Conservation (phyloP, 2,113 vertebrate genomes). For the Petrocephalus zakoni region DNA sequence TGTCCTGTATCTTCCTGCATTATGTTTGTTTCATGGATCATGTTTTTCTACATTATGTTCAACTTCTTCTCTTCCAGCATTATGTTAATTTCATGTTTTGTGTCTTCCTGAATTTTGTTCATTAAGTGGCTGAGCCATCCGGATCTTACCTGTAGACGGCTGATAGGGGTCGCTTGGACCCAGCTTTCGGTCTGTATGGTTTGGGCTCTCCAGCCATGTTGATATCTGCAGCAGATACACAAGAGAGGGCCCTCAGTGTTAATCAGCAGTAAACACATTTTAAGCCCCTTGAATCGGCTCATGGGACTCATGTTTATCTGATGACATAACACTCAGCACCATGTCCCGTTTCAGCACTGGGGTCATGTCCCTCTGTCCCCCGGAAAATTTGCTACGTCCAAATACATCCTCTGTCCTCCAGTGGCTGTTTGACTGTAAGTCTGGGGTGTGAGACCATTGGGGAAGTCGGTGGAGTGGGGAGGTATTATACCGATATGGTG, state of each 20-base stretch:
- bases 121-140: background rate
- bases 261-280: background rate
- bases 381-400: background rate
- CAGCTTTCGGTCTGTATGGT: constrained; percentile 92
- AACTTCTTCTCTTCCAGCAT: background rate
- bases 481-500: background rate
- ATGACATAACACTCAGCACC: background rate
- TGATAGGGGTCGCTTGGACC: constrained; percentile 85
- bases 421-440: background rate
- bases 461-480: background rate
- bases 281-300: background rate
- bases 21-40: too few relatives aligned
- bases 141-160: constrained; percentile 78
- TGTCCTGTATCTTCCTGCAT: too few relatives aligned
- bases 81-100: too few relatives aligned
- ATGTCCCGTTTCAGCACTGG: background rate
- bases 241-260: background rate
- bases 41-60: too few relatives aligned
- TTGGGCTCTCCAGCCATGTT: constrained; percentile 99
- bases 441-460: background rate
- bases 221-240: constrained; percentile 75
- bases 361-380: background rate
- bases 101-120: background rate
- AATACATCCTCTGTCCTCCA: background rate
- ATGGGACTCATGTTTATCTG: background rate